Base-by-base conservation (phyloP, 1,140 invertebrate genomes). In the Eupeodes corollae region DNA sequence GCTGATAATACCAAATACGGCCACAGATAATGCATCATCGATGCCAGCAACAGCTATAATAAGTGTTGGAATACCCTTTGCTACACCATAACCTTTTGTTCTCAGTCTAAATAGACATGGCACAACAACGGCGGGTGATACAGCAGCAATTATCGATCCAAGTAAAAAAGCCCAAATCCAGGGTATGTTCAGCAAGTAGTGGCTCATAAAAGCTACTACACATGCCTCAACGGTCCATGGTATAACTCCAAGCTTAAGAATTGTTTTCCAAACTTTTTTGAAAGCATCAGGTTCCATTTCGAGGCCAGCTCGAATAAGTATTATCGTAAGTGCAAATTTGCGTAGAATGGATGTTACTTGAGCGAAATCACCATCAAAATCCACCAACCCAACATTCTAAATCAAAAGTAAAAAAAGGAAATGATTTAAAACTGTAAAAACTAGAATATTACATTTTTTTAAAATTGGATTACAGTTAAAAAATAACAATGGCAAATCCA, bases 61-160 rank as follows among this genome's bases (percentile, higher is more conserved):
- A n/a, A 97, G 71, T 0, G 93, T 96, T 1, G 93, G 91, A 44
- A 98, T 91, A 2, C 93, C 93, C 75, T 96, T 94, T 30, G 86
- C 83, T 6, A 91, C 82, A 1, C 93, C 94, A 58, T 91, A 90
- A 5, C 90, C 88, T 60, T 86, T 83, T 46, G 80, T 77, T 12
- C 89, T 76, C 9, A 98, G 72, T 37, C 82, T 74, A 55, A 97
- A 82, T 35, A 98, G 75, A 53, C 85, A 86, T 0, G 94, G 91
- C 13, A 97, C 93, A 3, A 97, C 85, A 6, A 98, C 91, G 11
- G 93, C 93, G 1, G 93, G 92, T 0, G 92, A 94, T 6, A 97
- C 91, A 1, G 93, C 91, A 2, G 89, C 86, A 32, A 95, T 72
- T 30, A 94, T 82, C 51, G 85, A 84, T 52, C 86, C 88, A n/a